A percentile compares a stretch with the other conserved stretches of the same genome.
These are phyloP conservation scores for Saccostrea cuccullata DNA, from an alignment of 1,140 invertebrate genomes.

Conservation along the genomic window DNA sequence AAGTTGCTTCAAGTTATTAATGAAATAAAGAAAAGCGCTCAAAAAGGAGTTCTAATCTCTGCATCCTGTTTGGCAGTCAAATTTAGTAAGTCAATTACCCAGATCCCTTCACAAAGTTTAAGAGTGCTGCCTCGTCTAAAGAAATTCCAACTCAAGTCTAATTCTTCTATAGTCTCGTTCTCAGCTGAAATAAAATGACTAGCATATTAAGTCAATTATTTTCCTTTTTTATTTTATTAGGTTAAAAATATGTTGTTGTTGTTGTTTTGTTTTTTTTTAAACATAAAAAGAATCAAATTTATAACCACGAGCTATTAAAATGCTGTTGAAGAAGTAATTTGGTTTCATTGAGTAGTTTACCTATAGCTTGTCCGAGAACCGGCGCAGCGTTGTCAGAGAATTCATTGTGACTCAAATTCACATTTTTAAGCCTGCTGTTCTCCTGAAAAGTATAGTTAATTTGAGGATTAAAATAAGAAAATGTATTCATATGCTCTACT, in stretches of 20 bases:
- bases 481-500: too few relatives aligned
- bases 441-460: constrained; percentile 48
- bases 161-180: constrained; percentile 69
- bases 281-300: too few relatives aligned
- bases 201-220: too few relatives aligned
- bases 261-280: too few relatives aligned
- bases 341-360: background rate
- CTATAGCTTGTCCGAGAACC: constrained; percentile 64
- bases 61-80: background rate
- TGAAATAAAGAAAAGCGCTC: background rate
- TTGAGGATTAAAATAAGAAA: background rate
- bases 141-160: constrained; percentile 76
- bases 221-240: too few relatives aligned
- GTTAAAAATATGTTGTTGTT: too few relatives aligned
- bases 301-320: too few relatives aligned
- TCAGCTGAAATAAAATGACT: constrained; percentile 53
- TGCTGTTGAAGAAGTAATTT: too few relatives aligned
- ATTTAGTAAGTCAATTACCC: constrained; percentile 45
- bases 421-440: constrained; percentile 57
- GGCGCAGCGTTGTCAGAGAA: constrained; percentile 61
- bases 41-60: background rate
- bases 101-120: constrained; percentile 57
- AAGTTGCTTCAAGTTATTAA: background rate
- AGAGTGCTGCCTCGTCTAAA: constrained; percentile 67
- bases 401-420: constrained; percentile 69